Base-by-base conservation (phyloP, 2,797 vertebrate species). In the Gorsachius magnificus region DNA sequence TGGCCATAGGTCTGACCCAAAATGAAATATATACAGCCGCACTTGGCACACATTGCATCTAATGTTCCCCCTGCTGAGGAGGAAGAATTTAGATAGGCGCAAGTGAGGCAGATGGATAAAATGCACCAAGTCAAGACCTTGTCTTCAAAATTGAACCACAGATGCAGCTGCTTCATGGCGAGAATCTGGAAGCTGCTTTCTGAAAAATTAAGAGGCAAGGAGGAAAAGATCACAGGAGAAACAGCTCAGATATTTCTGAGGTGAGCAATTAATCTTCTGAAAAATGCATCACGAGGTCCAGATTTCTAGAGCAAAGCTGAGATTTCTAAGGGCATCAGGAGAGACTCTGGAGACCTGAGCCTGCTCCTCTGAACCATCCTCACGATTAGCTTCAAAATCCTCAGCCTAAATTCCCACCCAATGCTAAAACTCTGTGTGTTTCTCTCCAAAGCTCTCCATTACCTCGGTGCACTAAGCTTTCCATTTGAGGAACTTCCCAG, bases 201-300 rank as follows among this genome's bases (percentile, higher is more conserved):
- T 29, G 75, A 82, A 58, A 85, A 70, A 60, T 65, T 41, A 61
- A 74, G 75, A 77, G 60, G 70, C 16, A 24, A 69, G 70, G 80
- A 70, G 51, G 38, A 65, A 84, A 77, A 85, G 6, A 48, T 28
- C 41, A 48, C 6, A 13, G n/a, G 51, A 75, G 75, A 57, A 82
- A 60, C 26, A 56, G 56, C 80, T 66, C 48, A 6, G n/a, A 6
- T 51, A 28, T 25, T 61, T 87, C 70, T 46, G 57, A 92, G 61
- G 41, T 0, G 2, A 65, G 28, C 9, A 53, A 71, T 84, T 74
- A 50, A 57, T 74, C 56, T 18, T 46, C n/a, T 31, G 65, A 29
- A 46, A 61, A 69, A 56, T 0, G 0, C 35, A 29, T 28, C 0
- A 1, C 0, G 0, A 22, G 35, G 21, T 35, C 16, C 35, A 46